Base-by-base conservation (phyloP, 2,113 vertebrate species). In the Columba livia region DNA sequence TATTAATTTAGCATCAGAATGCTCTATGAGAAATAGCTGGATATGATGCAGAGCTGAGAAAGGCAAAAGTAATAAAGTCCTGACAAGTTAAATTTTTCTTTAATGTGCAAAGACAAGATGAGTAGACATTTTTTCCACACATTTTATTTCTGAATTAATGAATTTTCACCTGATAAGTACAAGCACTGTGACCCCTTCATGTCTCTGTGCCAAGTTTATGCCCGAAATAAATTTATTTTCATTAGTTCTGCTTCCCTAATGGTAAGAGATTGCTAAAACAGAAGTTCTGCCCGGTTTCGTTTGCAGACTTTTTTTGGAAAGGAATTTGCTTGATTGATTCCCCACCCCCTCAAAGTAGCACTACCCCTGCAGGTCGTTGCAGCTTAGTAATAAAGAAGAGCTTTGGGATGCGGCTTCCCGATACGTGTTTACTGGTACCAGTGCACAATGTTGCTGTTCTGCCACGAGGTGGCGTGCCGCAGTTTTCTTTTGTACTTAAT, bases 371-470 rank as follows among this genome's bases (percentile, higher is more conserved):
- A 73, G 20, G 40, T 50, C 47, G 8, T 58, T 91, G 48, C 28
- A 65, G 25, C 17, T 72, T 23, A 13, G 34, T 36, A 9, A 31
- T 67, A 16, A 75, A 32, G 23, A 64, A 25, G 40, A 85, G 31
- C 51, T 69, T 79, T 65, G 9, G 15, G 73, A n/a, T 58, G 58
- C 2, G 6, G 15, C 17, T 96, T 66, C 47, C 47, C 24, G 15
- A 18, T 44, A 17, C 10, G 11, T 8, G 10, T 67, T 86, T 61
- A 10, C 23, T 1, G 1, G 15, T 38, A 38, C 10, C 1, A 0
- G 0, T 26, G 18, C 5, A 3, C 44, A 48, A 5, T 32, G 62
- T 25, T 61, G 53, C 61, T 85, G 31, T 58, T 54, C 71, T 71
- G 75, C 90, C 51, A 2, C 62, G 71, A 95, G 81, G 29, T 89